These are phyloP conservation scores for Vanessa atalanta DNA, from an alignment of 1,140 invertebrate species.

Conservation along the genomic window DNA sequence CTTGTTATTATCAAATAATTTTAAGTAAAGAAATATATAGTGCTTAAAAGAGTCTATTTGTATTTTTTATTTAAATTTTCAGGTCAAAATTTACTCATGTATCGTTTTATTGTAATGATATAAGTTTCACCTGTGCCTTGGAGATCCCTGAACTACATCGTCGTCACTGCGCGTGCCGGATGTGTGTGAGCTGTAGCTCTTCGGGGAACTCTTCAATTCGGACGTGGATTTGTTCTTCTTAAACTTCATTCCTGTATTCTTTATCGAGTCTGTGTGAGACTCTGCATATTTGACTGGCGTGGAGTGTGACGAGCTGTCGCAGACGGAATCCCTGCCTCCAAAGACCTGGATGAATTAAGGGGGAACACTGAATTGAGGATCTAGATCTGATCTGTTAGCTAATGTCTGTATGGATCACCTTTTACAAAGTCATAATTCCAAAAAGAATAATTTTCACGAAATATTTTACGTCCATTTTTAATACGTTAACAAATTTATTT, in stretches of 20 bases:
- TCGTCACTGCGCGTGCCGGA: conserved; percentile 74
- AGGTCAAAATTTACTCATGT: too few species aligned
- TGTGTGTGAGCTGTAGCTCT: conserved; percentile 63
- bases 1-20: background rate
- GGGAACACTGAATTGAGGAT: background rate
- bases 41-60: too few species aligned
- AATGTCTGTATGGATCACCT: background rate
- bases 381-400: background rate
- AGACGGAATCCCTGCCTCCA: conserved; percentile 89
- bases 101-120: too few species aligned
- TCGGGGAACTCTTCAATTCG: conserved; percentile 73
- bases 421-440: too few species aligned
- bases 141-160: conserved; percentile 65
- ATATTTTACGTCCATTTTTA: too few species aligned
- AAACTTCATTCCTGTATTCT: conserved; percentile 81
- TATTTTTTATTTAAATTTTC: too few species aligned
- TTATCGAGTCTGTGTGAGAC: conserved; percentile 68
- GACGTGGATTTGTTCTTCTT: conserved; percentile 80
- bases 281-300: conserved; percentile 68
- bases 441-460: too few species aligned
- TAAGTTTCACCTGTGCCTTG: conserved; percentile 63
- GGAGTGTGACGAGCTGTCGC: conserved; percentile 73
- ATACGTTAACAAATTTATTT: too few species aligned
- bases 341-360: conserved; percentile 83
- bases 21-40: too few species aligned